Evolutionary conservation across 2,797 vertebrate genomes (phyloP).

Genomic region (Harpagifer antarcticus): DNA sequence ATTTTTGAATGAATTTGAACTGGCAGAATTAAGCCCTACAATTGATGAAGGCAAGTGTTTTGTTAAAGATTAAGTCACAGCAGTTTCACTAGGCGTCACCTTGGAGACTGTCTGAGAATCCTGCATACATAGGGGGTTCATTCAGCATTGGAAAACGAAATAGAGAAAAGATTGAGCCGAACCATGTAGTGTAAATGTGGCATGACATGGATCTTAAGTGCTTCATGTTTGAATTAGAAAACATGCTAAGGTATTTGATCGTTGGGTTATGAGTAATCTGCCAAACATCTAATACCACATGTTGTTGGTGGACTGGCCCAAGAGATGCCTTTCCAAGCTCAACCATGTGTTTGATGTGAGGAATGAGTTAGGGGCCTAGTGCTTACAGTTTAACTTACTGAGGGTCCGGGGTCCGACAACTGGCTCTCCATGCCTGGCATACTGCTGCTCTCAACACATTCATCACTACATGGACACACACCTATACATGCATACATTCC

Average conservation of each 20-base stretch:
- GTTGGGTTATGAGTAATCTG: slow-evolving; percentile 10
- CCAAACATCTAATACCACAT: slow-evolving; percentile 36
- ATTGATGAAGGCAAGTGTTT: too few species aligned
- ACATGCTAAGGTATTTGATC: slow-evolving; percentile 1
- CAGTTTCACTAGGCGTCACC: too few species aligned
- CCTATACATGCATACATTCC: slow-evolving; percentile 15
- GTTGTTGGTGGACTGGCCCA: background rate
- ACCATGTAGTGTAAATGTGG: too few species aligned
- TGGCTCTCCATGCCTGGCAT: slow-evolving; percentile 57
- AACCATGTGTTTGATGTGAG: slow-evolving; percentile 66
- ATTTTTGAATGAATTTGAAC: too few species aligned
- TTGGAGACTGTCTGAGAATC: too few species aligned
- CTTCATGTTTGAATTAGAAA: background rate
- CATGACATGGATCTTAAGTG: slow-evolving; percentile 7
- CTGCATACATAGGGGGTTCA: too few species aligned
- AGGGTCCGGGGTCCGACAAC: slow-evolving; percentile 63
- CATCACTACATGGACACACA: slow-evolving; percentile 33
- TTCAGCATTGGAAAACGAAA: too few species aligned
- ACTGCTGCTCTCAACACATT: slow-evolving; percentile 38
- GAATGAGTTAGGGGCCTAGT: slow-evolving; percentile 69
- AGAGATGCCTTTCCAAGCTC: slow-evolving; percentile 29
- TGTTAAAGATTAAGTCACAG: too few species aligned
- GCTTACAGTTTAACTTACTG: slow-evolving; percentile 57
- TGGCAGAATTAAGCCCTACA: too few species aligned
- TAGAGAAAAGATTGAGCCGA: too few species aligned